These are phyloP conservation scores for Osmerus mordax DNA, from an alignment of 2,113 vertebrate species.

Conservation along the genomic window DNA sequence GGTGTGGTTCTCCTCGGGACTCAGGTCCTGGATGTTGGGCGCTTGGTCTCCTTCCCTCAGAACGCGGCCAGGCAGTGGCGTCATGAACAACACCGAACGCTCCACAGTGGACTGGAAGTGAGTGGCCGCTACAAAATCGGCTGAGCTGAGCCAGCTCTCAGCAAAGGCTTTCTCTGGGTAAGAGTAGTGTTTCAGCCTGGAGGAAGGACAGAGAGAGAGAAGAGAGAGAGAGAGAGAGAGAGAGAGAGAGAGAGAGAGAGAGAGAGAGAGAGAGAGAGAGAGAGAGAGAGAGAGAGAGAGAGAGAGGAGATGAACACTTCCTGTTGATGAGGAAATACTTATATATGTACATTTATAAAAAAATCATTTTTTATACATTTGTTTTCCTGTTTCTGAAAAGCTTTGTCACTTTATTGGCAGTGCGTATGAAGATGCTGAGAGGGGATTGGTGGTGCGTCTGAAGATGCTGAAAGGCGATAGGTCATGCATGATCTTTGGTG, in stretches of 20 bases:
- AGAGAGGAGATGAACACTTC: neutral
- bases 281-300: too few relatives aligned
- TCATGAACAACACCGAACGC: conserved; percentile 42
- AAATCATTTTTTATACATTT: too few relatives aligned
- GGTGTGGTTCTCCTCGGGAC: conserved; percentile 61
- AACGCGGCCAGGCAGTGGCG: conserved; percentile 60
- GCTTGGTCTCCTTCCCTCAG: conserved; percentile 45
- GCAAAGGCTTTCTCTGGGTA: conserved; percentile 48
- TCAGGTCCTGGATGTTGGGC: conserved; percentile 58
- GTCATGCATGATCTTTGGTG: neutral
- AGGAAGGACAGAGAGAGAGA: neutral
- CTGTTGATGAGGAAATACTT: neutral
- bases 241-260: too few relatives aligned
- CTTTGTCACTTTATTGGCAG: too few relatives aligned
- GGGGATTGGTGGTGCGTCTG: too few relatives aligned
- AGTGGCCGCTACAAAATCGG: conserved; percentile 49
- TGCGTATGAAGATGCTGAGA: too few relatives aligned
- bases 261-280: too few relatives aligned
- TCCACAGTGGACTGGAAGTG: conserved; percentile 56
- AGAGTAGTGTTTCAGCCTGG: conserved; percentile 59
- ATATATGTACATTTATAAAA: too few relatives aligned
- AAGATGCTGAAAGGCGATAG: neutral
- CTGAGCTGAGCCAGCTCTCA: conserved; percentile 52
- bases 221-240: too few relatives aligned
- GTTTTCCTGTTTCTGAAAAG: too few relatives aligned